These are phyloP conservation scores for Stomatorhinus walkeri DNA, from an alignment of 2,797 vertebrate species.

Conservation along the genomic window DNA sequence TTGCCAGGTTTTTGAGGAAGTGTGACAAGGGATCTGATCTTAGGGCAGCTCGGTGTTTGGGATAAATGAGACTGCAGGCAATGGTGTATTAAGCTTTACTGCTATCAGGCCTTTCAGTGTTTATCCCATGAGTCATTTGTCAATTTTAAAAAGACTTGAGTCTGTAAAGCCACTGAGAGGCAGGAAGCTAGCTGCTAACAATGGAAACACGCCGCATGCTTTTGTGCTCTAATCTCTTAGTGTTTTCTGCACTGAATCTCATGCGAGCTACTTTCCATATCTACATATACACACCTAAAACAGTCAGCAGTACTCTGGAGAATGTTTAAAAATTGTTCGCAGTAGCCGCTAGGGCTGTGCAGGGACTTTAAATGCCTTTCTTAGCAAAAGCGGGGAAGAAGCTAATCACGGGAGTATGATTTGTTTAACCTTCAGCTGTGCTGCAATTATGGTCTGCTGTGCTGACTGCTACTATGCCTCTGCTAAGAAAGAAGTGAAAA, in stretches of 20 bases:
- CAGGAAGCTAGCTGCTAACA: not conserved
- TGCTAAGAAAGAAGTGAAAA: not conserved
- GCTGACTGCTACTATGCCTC: not conserved
- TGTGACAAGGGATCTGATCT: not conserved
- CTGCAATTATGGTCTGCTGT: not conserved
- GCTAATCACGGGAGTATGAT: conserved; percentile 19
- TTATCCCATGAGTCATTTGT: conserved; percentile 6
- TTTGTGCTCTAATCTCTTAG: not conserved
- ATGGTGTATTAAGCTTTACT: not conserved
- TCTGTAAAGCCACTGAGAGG: not conserved
- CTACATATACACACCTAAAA: not conserved
- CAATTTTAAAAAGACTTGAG: not conserved
- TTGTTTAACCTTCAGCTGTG: conserved; percentile 19
- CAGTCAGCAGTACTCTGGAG: not conserved
- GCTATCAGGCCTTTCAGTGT: not conserved
- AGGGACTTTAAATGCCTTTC: not conserved
- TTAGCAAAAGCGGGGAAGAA: not conserved
- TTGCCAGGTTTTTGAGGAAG: not conserved
- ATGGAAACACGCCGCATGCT: not conserved
- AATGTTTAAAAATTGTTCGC: not conserved
- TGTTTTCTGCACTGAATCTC: not conserved
- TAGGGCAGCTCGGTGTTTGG: not conserved
- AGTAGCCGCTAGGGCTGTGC: not conserved
- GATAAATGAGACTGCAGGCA: not conserved
- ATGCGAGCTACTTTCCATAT: not conserved